Conservation (phyloP, 2,113 vertebrate species). For the Alligator sinensis region DNA sequence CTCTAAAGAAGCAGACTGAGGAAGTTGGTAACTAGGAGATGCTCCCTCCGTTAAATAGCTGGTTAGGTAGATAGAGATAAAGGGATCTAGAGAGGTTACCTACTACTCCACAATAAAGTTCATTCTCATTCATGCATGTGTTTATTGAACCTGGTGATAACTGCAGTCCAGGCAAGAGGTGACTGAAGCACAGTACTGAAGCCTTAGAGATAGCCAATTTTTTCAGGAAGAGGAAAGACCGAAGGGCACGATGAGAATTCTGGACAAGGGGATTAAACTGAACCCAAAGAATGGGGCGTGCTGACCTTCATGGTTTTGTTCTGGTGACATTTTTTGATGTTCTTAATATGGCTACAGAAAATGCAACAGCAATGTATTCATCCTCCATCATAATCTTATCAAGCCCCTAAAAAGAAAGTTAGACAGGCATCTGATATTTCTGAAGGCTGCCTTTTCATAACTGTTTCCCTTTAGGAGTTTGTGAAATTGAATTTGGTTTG, state of each 20-base stretch:
- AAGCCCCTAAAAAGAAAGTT: slow-evolving; percentile 23
- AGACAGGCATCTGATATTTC: slow-evolving; percentile 30
- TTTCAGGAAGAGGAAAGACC: neutral
- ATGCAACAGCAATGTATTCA: neutral
- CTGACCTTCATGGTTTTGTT: neutral
- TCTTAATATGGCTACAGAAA: neutral
- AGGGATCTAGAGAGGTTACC: too few relatives aligned
- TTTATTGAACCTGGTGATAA: too few relatives aligned
- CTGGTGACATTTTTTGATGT: neutral
- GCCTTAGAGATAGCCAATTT: neutral
- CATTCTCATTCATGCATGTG: too few relatives aligned
- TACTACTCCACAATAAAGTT: too few relatives aligned
- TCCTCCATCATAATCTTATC: neutral
- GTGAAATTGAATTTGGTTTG: slow-evolving; percentile 60
- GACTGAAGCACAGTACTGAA: neutral
- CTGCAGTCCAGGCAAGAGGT: neutral
- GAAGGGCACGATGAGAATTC: neutral
- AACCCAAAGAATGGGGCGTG: neutral
- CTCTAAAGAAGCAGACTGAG: too few relatives aligned
- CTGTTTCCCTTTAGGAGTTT: slow-evolving; percentile 57
- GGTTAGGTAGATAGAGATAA: too few relatives aligned
- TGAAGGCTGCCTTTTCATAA: slow-evolving; percentile 56
- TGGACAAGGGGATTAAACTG: neutral
- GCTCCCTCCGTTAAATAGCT: too few relatives aligned
- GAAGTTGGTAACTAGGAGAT: too few relatives aligned